phyloP scores from a whole-genome alignment of 92 coral and sea anemone genomes.

The Bergia puertoricense region DNA sequence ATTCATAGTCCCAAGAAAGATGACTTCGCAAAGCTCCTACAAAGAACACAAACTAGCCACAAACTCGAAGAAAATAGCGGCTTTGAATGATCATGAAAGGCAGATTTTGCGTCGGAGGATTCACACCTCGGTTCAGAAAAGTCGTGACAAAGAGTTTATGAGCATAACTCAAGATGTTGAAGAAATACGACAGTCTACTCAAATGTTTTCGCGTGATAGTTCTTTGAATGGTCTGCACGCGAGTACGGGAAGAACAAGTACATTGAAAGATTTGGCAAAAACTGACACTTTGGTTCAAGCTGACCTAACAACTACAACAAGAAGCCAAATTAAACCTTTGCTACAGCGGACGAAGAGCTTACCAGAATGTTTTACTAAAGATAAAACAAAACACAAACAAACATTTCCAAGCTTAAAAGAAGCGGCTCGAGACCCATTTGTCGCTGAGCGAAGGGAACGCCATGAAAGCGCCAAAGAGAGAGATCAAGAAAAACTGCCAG shows the following conservation, averaged over 20 bases:
- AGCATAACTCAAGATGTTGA: slow-evolving; percentile 41
- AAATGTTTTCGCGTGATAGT: slow-evolving; percentile 36
- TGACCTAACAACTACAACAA: background rate
- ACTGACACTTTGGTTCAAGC: background rate
- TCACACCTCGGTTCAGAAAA: slow-evolving; percentile 27
- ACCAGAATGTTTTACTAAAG: background rate
- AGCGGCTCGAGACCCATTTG: slow-evolving; percentile 8
- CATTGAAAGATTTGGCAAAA: background rate
- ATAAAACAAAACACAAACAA: background rate
- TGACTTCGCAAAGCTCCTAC: background rate
- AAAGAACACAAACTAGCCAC: background rate
- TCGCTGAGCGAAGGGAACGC: background rate
- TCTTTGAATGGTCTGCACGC: slow-evolving; percentile 35
- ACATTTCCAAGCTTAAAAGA: slow-evolving; percentile 19
- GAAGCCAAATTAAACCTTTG: background rate
- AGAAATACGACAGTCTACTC: slow-evolving; percentile 55
- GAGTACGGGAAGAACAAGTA: background rate
- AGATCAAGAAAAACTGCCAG: background rate
- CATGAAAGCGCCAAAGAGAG: background rate
- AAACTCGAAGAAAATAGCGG: slow-evolving; percentile 36
- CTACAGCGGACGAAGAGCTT: slow-evolving; percentile 11
- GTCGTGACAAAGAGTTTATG: slow-evolving; percentile 51
- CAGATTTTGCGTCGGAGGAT: slow-evolving; percentile 44
- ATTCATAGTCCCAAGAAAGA: background rate
- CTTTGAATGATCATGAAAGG: slow-evolving; percentile 44